phyloP scores from a whole-genome alignment of 1,140 invertebrate genomes.

The Philaenus spumarius region DNA sequence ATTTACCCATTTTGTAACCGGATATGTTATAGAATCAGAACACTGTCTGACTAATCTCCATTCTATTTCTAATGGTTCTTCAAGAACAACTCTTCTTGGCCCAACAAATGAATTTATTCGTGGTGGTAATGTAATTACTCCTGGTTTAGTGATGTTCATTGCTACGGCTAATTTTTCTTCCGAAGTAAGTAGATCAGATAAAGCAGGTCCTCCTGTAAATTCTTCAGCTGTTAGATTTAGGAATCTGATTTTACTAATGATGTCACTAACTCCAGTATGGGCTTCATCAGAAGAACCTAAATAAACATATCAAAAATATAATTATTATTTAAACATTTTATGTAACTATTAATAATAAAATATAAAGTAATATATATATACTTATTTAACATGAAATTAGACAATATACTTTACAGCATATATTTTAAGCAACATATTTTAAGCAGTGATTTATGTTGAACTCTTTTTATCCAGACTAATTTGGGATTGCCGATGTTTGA shows the following conservation, averaged over 20 bases:
- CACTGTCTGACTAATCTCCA: constrained; percentile 5
- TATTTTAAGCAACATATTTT: too few species aligned
- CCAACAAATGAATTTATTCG: background rate
- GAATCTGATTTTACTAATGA: constrained; percentile 62
- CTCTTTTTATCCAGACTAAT: too few species aligned
- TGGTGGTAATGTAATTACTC: constrained; percentile 8
- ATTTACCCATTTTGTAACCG: constrained; percentile 14
- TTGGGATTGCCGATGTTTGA: too few species aligned
- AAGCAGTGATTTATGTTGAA: too few species aligned
- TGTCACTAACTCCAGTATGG: background rate
- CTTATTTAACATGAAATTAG: too few species aligned
- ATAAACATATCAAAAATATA: background rate
- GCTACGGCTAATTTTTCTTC: constrained; percentile 71
- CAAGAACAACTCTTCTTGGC: background rate
- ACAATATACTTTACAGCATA: too few species aligned
- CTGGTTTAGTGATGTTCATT: constrained; percentile 67
- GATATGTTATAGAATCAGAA: background rate
- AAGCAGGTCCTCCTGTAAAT: constrained; percentile 70
- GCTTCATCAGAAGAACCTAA: background rate
- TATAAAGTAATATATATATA: too few species aligned
- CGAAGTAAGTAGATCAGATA: constrained; percentile 59
- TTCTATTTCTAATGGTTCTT: background rate
- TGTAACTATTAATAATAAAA: too few species aligned
- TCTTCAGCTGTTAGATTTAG: constrained; percentile 67
- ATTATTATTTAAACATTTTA: too few species aligned